Evolutionary conservation across 2,113 vertebrate genomes (phyloP).

Genomic region (Cairina moschata): DNA sequence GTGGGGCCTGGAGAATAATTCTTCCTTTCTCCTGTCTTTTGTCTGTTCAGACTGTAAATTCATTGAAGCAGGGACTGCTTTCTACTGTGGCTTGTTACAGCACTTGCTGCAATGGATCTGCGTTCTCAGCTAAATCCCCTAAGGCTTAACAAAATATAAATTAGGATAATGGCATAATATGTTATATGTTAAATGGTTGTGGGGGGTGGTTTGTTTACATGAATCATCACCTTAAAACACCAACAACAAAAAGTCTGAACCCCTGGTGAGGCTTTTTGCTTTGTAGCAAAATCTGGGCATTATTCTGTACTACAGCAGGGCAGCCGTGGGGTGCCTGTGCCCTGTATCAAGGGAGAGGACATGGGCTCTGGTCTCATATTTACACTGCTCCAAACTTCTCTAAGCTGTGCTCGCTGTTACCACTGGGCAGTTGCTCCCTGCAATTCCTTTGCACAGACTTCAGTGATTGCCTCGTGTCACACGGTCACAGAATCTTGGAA

Average conservation of each 20-base stretch:
- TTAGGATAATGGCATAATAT: constrained; percentile 54
- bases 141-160: constrained; percentile 64
- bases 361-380: neutral
- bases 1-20: constrained; percentile 63
- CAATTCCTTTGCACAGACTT: neutral
- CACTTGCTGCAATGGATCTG: constrained; percentile 38
- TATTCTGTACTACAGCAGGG: neutral
- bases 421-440: neutral
- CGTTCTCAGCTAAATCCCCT: constrained; percentile 41
- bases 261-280: neutral
- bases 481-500: neutral
- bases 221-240: constrained; percentile 44
- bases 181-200: constrained; percentile 27
- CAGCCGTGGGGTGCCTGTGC: neutral
- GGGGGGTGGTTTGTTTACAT: constrained; percentile 33
- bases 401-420: constrained; percentile 36
- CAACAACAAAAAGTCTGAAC: neutral
- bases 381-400: neutral
- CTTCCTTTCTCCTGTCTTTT: constrained; percentile 66
- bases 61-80: constrained; percentile 37
- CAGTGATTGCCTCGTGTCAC: neutral
- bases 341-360: neutral
- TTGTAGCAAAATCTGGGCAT: neutral
- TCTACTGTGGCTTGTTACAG: constrained; percentile 45
- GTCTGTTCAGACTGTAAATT: constrained; percentile 62